These are phyloP conservation scores for Polyodon spathula DNA, from an alignment of 2,113 vertebrate species.

Conservation along the genomic window DNA sequence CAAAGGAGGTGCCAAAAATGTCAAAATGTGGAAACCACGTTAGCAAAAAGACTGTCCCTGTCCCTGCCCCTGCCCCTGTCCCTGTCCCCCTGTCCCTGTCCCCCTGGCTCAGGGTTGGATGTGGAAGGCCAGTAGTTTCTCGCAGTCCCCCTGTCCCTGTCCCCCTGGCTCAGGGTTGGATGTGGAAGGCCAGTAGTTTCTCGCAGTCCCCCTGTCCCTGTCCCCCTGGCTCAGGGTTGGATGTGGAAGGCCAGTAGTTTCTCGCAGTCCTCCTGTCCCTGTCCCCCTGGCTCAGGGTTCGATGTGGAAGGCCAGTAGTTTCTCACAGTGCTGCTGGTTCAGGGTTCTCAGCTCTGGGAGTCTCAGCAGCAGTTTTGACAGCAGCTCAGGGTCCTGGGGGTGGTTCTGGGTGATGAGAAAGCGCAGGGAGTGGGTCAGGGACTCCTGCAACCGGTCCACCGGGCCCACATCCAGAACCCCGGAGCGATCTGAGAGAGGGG, in stretches of 20 bases:
- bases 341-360: conserved; percentile 65
- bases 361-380: conserved; percentile 58
- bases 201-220: too few relatives aligned
- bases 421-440: conserved; percentile 52
- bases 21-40: too few relatives aligned
- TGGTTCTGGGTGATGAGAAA: conserved; percentile 50
- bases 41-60: too few relatives aligned
- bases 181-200: too few relatives aligned
- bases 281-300: too few relatives aligned
- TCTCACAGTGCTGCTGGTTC: conserved; percentile 65
- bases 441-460: conserved; percentile 63
- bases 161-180: too few relatives aligned
- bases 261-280: conserved; percentile 63
- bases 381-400: conserved; percentile 49
- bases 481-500: conserved; percentile 43
- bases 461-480: conserved; percentile 49
- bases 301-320: conserved; percentile 61
- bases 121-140: conserved; percentile 64
- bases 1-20: too few relatives aligned
- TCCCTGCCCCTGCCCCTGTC: too few relatives aligned
- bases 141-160: conserved; percentile 62
- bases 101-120: conserved; percentile 55
- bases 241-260: conserved; percentile 66
- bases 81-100: too few relatives aligned
- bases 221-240: conserved; percentile 49